A percentile compares a stretch with the other conserved stretches of the same genome.
Evolutionary conservation across 1,140 invertebrate genomes (phyloP).

Genomic region (Dolichoris vasculosae): DNA sequence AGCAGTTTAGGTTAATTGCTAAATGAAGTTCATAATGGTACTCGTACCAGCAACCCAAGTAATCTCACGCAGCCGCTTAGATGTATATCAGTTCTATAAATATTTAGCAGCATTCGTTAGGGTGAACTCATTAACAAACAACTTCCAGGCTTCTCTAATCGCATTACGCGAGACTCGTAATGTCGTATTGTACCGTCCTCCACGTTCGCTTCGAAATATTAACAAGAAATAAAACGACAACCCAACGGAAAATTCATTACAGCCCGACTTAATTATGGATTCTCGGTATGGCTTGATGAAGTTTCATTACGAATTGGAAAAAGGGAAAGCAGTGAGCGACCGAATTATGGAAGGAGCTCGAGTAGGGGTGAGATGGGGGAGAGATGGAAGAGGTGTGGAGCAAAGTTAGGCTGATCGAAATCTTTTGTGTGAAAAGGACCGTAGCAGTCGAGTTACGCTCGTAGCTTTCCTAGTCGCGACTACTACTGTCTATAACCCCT

Average conservation of each 20-base stretch:
- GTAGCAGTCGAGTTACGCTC: background rate
- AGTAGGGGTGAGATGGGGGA: no score
- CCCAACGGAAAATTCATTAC: background rate
- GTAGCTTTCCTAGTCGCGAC: background rate
- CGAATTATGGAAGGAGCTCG: no score
- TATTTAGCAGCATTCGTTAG: background rate
- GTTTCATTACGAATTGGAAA: slow-evolving; percentile 1
- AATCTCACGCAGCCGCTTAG: no score
- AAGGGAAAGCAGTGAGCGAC: background rate
- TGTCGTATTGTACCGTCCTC: background rate
- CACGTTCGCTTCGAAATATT: background rate
- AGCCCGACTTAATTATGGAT: slow-evolving; percentile 13
- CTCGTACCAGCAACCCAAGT: background rate
- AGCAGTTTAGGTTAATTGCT: background rate
- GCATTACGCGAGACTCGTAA: background rate
- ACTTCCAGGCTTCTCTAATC: background rate
- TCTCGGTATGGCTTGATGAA: slow-evolving; percentile 4
- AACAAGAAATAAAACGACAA: background rate
- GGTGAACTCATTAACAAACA: background rate
- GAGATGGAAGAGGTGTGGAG: background rate
- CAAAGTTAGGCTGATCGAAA: slow-evolving; percentile 14
- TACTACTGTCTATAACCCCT: background rate
- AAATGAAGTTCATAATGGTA: background rate
- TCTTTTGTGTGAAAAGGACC: slow-evolving; percentile 12
- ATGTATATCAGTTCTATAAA: no score